Conservation (phyloP, 2,888 invertebrate species). For the Chalcosyrphus nemorum region DNA sequence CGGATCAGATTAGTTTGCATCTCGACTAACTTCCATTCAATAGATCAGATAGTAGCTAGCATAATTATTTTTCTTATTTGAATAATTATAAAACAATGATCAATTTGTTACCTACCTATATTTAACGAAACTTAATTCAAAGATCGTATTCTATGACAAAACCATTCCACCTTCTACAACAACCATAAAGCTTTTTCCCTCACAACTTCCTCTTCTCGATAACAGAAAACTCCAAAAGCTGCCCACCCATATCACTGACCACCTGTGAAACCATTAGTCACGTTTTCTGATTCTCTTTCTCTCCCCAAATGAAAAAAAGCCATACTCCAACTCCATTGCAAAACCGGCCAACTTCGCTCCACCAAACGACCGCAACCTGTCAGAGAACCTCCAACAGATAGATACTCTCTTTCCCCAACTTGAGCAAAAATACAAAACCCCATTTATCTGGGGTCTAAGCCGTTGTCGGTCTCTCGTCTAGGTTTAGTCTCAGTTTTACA, state of each 20-base stretch:
- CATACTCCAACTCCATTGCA: slow-evolving; percentile 39
- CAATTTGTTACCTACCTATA: neutral
- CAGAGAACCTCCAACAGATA: slow-evolving; percentile 37
- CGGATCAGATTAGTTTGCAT: too few relatives aligned
- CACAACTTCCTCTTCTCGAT: neutral
- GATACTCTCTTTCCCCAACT: slow-evolving; percentile 24
- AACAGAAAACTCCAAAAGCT: neutral
- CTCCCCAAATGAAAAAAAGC: slow-evolving; percentile 14
- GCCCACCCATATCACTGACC: slow-evolving; percentile 23
- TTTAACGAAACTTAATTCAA: slow-evolving; percentile 24
- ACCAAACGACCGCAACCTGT: slow-evolving; percentile 53
- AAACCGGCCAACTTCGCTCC: slow-evolving; percentile 47
- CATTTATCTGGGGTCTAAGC: slow-evolving; percentile 63
- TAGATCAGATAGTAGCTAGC: too few relatives aligned
- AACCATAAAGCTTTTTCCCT: slow-evolving; percentile 24
- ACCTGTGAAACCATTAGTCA: slow-evolving; percentile 40
- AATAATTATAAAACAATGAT: too few relatives aligned
- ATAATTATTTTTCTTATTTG: too few relatives aligned
- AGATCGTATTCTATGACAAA: slow-evolving; percentile 2
- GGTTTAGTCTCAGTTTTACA: slow-evolving; percentile 61
- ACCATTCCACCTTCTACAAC: neutral
- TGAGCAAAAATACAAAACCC: slow-evolving; percentile 25
- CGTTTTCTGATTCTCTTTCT: slow-evolving; percentile 25
- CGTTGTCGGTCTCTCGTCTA: slow-evolving; percentile 39
- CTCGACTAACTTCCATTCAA: too few relatives aligned